These are phyloP conservation scores for Botia almorhae DNA, from an alignment of 2,797 vertebrate species.

Conservation along the genomic window DNA sequence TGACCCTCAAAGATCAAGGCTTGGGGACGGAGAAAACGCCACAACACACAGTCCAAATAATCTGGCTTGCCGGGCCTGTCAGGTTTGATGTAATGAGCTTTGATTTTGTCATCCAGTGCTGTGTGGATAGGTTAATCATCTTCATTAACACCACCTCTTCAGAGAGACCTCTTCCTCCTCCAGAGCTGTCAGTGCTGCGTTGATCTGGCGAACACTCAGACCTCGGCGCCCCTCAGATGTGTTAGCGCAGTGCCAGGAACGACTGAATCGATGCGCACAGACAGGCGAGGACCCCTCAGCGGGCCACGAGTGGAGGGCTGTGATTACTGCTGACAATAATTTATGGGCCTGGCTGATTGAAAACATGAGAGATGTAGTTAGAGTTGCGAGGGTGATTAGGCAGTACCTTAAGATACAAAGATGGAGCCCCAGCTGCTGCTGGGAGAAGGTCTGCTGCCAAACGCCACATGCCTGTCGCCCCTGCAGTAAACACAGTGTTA, in stretches of 20 bases:
- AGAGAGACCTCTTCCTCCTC: slow-evolving; percentile 57
- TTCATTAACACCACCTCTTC: slow-evolving; percentile 64
- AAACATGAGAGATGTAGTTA: slow-evolving; percentile 72
- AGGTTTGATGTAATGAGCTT: slow-evolving; percentile 52
- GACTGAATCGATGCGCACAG: slow-evolving; percentile 72
- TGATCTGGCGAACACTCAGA: slow-evolving; percentile 58
- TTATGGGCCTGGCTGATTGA: slow-evolving; percentile 78
- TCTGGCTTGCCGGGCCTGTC: slow-evolving; percentile 44
- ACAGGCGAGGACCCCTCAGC: slow-evolving; percentile 73
- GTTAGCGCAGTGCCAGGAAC: slow-evolving; percentile 66
- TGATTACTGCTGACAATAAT: slow-evolving; percentile 80
- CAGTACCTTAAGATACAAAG: slow-evolving; percentile 80
- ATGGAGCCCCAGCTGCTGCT: slow-evolving; percentile 76
- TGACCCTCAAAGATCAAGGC: slow-evolving; percentile 46
- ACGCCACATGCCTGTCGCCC: slow-evolving; percentile 72
- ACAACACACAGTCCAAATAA: slow-evolving; percentile 56
- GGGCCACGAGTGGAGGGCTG: slow-evolving; percentile 71
- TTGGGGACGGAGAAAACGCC: not conserved
- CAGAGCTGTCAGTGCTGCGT: slow-evolving; percentile 56
- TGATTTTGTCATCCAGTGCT: slow-evolving; percentile 46
- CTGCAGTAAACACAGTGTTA: slow-evolving; percentile 36
- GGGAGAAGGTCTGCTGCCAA: slow-evolving; percentile 69
- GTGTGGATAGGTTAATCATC: slow-evolving; percentile 63
- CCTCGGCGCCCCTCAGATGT: slow-evolving; percentile 56
- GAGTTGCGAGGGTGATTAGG: slow-evolving; percentile 65